Base-by-base conservation (phyloP, 2,113 vertebrate species). In the Saguinus imperator region DNA sequence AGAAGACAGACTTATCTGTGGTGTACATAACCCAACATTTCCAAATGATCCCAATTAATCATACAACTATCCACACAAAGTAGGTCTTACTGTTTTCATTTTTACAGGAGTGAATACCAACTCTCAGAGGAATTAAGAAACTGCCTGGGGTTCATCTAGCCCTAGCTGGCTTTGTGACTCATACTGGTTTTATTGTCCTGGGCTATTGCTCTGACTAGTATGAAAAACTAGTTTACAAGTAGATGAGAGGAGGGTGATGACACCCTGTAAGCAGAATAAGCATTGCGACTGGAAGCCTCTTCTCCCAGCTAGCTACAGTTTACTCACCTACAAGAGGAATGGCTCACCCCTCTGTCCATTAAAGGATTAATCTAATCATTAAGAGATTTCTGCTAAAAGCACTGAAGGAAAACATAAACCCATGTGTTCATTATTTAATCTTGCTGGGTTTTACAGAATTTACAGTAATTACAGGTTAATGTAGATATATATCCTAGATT, bases 191-290 rank as follows among this genome's bases (percentile, higher is more conserved):
- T 55, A 57, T 18, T 58, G 45, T 90, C 72, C 61, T 90, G 40
- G 45, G 23, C 29, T 75, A 48, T 16, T 87, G 20, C 37, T 79
- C 52, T 75, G 76, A 81, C 8, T 1, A 90, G 48, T 32, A 66
- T 91, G 94, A 87, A 94, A 92, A 89, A 58, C 64, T 81, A 81
- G 35, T 66, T 93, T 94, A 77, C 37, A 25, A 76, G 68, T 32
- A 86, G 68, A 81, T 35, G 58, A 85, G 25, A 85, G 37, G 64
- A 48, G 17, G 20, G 9, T 25, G 27, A 86, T 70, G 70, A 76
- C 3, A 89, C 12, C 6, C 40, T 91, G 43, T 37, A 85, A 55
- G 32, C 58, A n/a, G 88, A 93, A 66, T 82, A 83, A 73, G 35
- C 16, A 43, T 21, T 37, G 68, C 3, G 57, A 45, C 77, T 8